Percentiles rank a stretch among this genome's conserved stretches.
phyloP scores from a whole-genome alignment of 2,797 vertebrate species.

The Channallabes apus region DNA sequence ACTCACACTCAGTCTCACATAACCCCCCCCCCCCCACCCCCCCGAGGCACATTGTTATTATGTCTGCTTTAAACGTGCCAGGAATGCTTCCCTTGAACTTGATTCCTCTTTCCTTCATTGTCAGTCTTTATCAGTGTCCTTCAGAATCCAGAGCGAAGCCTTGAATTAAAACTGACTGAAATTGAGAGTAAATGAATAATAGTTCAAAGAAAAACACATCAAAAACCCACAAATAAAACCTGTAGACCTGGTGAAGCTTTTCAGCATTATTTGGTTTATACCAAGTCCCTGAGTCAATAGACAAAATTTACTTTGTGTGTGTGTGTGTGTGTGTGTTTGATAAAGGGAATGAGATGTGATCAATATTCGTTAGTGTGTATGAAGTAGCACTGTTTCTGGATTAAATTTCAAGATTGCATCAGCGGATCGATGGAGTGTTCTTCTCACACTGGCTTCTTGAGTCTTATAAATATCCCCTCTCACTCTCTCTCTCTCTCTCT shows the following conservation, averaged over 20 bases:
- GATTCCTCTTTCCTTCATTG: slow-evolving; percentile 2
- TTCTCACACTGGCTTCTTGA: slow-evolving; percentile 42
- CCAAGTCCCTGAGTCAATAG: neutral
- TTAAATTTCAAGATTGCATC: slow-evolving; percentile 54
- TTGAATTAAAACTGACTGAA: neutral
- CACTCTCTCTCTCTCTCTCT: neutral
- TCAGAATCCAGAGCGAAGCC: neutral
- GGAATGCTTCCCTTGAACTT: slow-evolving; percentile 1
- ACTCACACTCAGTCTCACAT: neutral
- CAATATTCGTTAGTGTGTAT: slow-evolving; percentile 49
- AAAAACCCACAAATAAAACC: neutral
- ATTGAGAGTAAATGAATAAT: neutral
- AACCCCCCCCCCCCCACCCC: too few species aligned
- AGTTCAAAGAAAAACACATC: neutral
- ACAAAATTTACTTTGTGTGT: neutral
- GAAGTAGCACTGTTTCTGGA: slow-evolving; percentile 38
- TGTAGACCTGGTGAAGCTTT: neutral
- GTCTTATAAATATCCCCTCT: slow-evolving; percentile 30
- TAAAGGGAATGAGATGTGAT: slow-evolving; percentile 6
- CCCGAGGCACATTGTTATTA: neutral
- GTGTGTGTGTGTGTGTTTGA: neutral
- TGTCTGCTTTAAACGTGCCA: neutral
- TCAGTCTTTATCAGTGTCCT: neutral
- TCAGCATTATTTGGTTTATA: neutral
- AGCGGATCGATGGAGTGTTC: slow-evolving; percentile 50